Conservation (phyloP, 2,797 vertebrate species). For the Lutra lutra region DNA sequence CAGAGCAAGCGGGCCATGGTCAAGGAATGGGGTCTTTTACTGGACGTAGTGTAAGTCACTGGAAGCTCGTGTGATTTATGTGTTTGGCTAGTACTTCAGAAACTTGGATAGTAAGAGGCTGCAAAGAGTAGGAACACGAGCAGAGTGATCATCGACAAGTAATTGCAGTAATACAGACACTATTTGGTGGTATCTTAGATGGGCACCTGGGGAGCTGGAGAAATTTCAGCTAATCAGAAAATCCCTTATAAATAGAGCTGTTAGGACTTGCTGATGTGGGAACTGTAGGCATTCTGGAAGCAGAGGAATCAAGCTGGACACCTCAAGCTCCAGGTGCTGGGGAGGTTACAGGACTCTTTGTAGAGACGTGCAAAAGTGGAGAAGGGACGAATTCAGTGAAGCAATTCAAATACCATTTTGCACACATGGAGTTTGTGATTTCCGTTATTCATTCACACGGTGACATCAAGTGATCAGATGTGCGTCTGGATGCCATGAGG, state of each 20-base stretch:
- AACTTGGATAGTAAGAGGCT: fast-evolving
- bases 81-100: neutral
- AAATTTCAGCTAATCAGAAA: neutral
- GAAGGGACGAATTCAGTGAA: neutral
- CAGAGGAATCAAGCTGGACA: fast-evolving
- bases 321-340: fast-evolving
- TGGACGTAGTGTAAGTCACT: fast-evolving
- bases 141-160: neutral
- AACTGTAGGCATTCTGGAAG: neutral
- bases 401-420: too few relatives aligned
- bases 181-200: neutral
- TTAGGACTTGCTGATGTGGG: neutral
- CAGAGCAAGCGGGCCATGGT: fast-evolving
- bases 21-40: neutral
- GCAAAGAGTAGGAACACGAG: neutral
- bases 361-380: neutral
- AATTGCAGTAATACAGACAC: neutral
- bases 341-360: fast-evolving
- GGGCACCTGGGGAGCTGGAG: neutral
- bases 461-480: neutral
- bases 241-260: neutral
- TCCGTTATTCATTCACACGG: neutral
- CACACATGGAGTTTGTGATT: too few relatives aligned
- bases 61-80: neutral
- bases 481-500: fast-evolving